phyloP scores from a whole-genome alignment of 2,888 invertebrate genomes.

The Eupithecia dodoneata region DNA sequence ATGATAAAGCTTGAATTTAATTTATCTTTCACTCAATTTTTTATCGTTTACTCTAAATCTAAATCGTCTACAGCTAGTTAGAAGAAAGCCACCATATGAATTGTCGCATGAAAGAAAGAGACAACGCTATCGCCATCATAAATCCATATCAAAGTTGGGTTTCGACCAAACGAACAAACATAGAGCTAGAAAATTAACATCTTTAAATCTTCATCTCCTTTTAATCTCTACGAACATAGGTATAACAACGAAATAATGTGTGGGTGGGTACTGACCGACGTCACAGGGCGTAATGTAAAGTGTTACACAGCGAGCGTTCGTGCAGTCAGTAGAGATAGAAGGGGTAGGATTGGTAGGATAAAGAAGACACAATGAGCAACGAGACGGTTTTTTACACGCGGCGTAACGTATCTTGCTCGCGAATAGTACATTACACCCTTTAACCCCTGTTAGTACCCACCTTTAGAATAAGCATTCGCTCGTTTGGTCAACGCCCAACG shows the following conservation, averaged over 20 bases:
- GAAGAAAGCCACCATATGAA: not conserved
- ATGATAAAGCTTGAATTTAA: not conserved
- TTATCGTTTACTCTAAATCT: not conserved
- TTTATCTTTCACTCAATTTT: not conserved
- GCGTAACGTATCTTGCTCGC: too few species aligned
- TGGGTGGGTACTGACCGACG: too few species aligned
- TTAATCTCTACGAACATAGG: not conserved
- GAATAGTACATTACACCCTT: too few species aligned
- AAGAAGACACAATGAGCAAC: too few species aligned
- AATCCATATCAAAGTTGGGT: not conserved
- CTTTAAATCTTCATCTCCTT: not conserved
- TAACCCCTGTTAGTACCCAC: too few species aligned
- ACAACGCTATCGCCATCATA: not conserved
- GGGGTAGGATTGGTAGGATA: too few species aligned
- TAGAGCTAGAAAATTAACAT: not conserved
- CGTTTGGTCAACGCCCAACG: not conserved
- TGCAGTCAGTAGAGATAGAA: too few species aligned
- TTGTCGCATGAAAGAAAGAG: slow-evolving; percentile 4
- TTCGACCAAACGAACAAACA: not conserved
- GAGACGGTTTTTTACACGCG: too few species aligned
- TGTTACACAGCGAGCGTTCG: too few species aligned
- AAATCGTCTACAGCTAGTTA: not conserved
- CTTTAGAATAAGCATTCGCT: not conserved
- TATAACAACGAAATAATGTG: not conserved
- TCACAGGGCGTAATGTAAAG: too few species aligned